Evolutionary conservation across 2,113 vertebrate species (phyloP), one percentile per base, ranked within the genome.

Genomic region (Coreoperca whiteheadi): DNA sequence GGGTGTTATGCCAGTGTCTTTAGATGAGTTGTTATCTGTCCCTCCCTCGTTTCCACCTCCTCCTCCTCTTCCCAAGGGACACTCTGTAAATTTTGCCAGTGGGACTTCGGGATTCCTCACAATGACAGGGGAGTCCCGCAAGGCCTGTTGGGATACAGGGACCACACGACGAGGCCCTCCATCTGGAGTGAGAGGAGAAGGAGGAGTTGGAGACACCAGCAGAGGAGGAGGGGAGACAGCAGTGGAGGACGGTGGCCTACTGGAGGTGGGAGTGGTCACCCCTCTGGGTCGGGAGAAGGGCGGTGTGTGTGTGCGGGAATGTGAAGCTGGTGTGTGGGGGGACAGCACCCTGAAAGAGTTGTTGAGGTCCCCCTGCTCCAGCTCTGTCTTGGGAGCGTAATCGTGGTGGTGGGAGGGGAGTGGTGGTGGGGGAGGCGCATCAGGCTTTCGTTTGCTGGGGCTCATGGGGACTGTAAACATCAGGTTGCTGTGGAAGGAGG

Each of bases 381-480:
- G 84, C 69, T 96, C 95, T 53, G 90, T 91, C 91, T 95, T 95
- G 72, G 88, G 88, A n/a, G 93, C 92, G 84, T 95, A 95, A 78
- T 94, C 91, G 10, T 94, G 95, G 79, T 94, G 93, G 87, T 95
- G 94, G 18, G 91, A 90, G n/a, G 92, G 84, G 16, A 94, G 88
- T 18, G 84, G 87, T 12, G 92, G 88, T 1, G 91, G 93, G 56
- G 86, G 92, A 51, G 87, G 90, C 12, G 87, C 88, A 11, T 97
- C 97, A 0, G 96, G 90, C 90, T 97, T 97, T 83, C 96, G 91
- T 77, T 97, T 96, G 89, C 96, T 96, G 6, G 97, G 97, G 87
- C 97, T 98, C 94, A 97, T 97, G 80, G 97, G 97, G 61, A 98
- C 96, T 6, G 96, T 98, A 90, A 97, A 97, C n/a, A 96, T 97